Evolutionary conservation across 2,888 invertebrate species (phyloP).

Genomic region (Dilophus febrilis): DNA sequence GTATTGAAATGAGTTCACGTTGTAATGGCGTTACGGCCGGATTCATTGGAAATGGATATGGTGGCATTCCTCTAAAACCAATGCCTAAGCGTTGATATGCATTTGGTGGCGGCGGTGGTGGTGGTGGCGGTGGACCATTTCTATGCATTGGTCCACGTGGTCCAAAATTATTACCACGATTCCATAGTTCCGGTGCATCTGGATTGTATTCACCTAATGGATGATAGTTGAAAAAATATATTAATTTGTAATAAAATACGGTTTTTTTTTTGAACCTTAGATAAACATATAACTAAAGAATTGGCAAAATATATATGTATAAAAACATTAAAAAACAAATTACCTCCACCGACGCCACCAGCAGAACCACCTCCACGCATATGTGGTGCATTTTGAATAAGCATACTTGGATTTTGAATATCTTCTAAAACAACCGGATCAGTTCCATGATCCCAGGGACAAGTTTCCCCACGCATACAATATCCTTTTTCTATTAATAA

Average conservation of each 20-base stretch:
- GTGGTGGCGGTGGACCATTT: constrained; percentile 15
- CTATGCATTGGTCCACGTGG: constrained; percentile 3
- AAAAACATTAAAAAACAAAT: no score
- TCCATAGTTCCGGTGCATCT: constrained; percentile 57
- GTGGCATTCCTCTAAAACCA: constrained; percentile 20
- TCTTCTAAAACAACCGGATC: constrained; percentile 94
- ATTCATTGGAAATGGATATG: constrained; percentile 26
- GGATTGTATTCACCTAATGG: constrained; percentile 53
- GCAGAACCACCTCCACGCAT: constrained; percentile 27
- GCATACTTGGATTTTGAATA: constrained; percentile 33
- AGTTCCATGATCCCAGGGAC: constrained; percentile 91
- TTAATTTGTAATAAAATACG: no score
- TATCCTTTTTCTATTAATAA: constrained; percentile 62
- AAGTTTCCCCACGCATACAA: constrained; percentile 92
- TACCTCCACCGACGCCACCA: constrained; percentile 19
- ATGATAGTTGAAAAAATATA: background rate
- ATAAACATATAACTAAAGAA: no score
- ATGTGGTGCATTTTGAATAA: constrained; percentile 22
- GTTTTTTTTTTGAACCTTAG: no score
- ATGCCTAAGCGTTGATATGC: constrained; percentile 21
- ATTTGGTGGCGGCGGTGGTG: constrained; percentile 1
- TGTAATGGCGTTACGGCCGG: constrained; percentile 32
- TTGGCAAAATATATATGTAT: no score
- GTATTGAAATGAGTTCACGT: constrained; percentile 60
- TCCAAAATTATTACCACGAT: constrained; percentile 22